Percentiles rank a stretch among this genome's conserved stretches.
phyloP scores from a whole-genome alignment of 2,888 invertebrate genomes.

The Euproctis similis region DNA sequence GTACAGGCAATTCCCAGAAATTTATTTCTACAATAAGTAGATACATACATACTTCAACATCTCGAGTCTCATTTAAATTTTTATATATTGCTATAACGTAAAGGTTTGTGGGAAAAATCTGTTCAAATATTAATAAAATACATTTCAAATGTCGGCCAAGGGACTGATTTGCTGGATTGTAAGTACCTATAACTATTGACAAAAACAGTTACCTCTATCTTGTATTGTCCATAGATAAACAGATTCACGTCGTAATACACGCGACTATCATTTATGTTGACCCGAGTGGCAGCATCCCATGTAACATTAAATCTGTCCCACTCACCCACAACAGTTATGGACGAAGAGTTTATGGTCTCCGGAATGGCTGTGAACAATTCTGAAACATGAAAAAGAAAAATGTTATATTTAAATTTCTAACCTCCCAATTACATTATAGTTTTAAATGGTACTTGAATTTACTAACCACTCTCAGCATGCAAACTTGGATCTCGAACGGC shows the following conservation, averaged over 20 bases:
- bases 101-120: no score
- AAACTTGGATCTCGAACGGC: constrained; percentile 82
- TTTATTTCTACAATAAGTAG: no score
- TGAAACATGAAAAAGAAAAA: constrained; percentile 28
- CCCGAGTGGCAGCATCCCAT: constrained; percentile 84
- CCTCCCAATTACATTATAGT: not conserved
- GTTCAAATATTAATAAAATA: no score
- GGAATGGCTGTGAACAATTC: constrained; percentile 82
- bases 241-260: constrained; percentile 89
- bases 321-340: constrained; percentile 82
- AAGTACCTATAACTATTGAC: no score
- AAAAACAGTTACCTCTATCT: constrained; percentile 74
- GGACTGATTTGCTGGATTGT: no score
- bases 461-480: constrained; percentile 76
- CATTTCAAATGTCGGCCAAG: no score
- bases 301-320: constrained; percentile 89
- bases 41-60: not conserved
- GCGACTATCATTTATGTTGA: constrained; percentile 87
- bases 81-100: no score
- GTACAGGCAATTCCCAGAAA: no score
- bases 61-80: no score
- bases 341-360: constrained; percentile 78
- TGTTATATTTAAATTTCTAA: no score
- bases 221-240: constrained; percentile 69
- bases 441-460: not conserved